Percentiles rank a stretch among this genome's conserved stretches.
Conservation (phyloP, 23 tunicate species). For the Phallusia fumigata region DNA sequence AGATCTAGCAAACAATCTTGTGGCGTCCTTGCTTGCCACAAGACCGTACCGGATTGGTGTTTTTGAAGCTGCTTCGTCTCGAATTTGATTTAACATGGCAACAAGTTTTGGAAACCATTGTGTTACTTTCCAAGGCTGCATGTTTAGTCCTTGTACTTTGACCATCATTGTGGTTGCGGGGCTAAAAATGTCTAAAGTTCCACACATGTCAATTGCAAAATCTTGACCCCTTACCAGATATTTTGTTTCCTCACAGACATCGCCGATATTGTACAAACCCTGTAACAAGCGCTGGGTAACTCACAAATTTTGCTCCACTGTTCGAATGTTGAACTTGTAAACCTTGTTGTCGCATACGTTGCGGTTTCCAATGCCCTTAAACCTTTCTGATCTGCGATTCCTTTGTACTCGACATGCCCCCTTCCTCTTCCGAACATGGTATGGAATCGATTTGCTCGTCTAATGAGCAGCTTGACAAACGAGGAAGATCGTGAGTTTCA, state of each 20-base stretch:
- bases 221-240: constrained; percentile 9
- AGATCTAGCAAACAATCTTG: too few species aligned
- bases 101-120: constrained; percentile 1
- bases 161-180: constrained; percentile 1
- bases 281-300: background rate
- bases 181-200: background rate
- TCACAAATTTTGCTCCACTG: background rate
- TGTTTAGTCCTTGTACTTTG: background rate
- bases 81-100: background rate
- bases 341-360: background rate
- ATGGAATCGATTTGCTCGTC: background rate
- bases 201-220: background rate
- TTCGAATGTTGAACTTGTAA: background rate
- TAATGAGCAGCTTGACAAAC: background rate
- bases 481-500: background rate
- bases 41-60: background rate
- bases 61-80: background rate
- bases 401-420: background rate
- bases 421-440: constrained; percentile 6
- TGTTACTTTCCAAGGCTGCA: background rate
- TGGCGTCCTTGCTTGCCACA: constrained; percentile 3
- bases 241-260: constrained; percentile 7
- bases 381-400: background rate
- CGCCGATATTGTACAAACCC: background rate
- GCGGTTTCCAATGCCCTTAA: background rate